Base-by-base conservation (phyloP, 2,888 invertebrate species). In the Atrina japonica region DNA sequence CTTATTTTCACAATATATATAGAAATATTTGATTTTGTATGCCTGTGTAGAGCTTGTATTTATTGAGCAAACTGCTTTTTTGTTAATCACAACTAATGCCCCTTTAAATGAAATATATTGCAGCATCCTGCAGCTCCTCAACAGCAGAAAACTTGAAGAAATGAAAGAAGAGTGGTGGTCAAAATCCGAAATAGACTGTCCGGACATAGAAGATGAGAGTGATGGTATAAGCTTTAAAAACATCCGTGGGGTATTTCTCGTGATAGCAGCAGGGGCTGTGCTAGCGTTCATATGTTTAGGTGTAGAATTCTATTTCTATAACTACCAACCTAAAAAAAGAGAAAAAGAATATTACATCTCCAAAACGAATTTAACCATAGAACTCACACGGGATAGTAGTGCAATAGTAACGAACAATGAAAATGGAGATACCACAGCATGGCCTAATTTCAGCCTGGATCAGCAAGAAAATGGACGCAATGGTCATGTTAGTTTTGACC, bases 201-300 rank as follows among this genome's bases (percentile, higher is more conserved):
- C 97, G 84, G 95, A 96, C 82, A 95, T 95, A 81, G 96, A 97
- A 88, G 96, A 97, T 86, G 97, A 98, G 88, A 96, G 96, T 2
- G 98, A 98, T 88, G 99, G 99, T 58, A 99, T 99, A 87, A 97
- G 97, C 72, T 98, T 99, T 73, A 95, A 97, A 88, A 99, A 99
- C 90, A 99, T 99, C 80, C 98, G 92, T 77, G 98, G 98, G 0
- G 98, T 99, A 0, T 99, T 99, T 89, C 97, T 99, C 64, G 97
- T 99, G 0, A 98, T 99, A 76, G 96, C 98, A 87, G 97, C 97
- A 82, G 98, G 98, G 0, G 97, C 98, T 40, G 96, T 95, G 0
- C 92, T 97, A 88, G 97, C 97, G 0, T 96, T 97, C 83, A 91
- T 97, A 56, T 98, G 97, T 0, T 92, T 99, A 45, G 95, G 95